Evolutionary conservation across 35 echinoderm and acorn worm genomes (phyloP), one percentile per base, ranked within the genome.

Genomic region (Strongylocentrotus purpuratus): DNA sequence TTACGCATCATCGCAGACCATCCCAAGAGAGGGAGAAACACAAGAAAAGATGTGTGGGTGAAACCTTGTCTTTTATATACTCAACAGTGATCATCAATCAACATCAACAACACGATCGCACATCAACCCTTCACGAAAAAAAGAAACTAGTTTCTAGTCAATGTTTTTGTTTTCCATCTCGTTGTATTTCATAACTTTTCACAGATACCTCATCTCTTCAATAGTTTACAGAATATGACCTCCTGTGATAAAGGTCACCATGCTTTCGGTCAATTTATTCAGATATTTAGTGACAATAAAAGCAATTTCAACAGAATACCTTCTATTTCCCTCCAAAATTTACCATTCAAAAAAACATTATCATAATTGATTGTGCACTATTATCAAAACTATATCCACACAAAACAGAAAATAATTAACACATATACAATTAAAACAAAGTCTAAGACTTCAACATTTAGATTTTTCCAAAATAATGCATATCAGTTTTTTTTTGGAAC

Each of bases 151-250:
- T 78, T 78, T 78, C 2, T n/a, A 78, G 4, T 78, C 65, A 22
- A 78, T n/a, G 50, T 55, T 55, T 78, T 78, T 7, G 65, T 78
- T 78, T 78, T 78, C 65, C 20, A 28, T 78, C 65, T 78, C 5
- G 65, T 28, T 78, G 65, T 78, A 78, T 78, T 78, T 78, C 65
- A n/a, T 78, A 78, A 78, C 65, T 78, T 78, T 78, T 78, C 65
- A 78, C 65, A 78, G 20, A 78, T 78, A 28, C 65, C 20, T 78
- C 22, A 28, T 78, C 25, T n/a, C n/a, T 78, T 78, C 65, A 78
- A 22, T 28, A 78, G 15, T 78, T 78, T 78, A 78, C 20, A 78
- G 7, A n/a, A 28, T 78, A 22, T n/a, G 65, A n/a, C 65, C 65
- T 28, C 20, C 50, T n/a, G 22, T 78, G 20, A 78, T 8, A 78